Evolutionary conservation across 2,113 vertebrate species (phyloP), one percentile per base, ranked within the genome.

Genomic region (Chloroceryle aenea): DNA sequence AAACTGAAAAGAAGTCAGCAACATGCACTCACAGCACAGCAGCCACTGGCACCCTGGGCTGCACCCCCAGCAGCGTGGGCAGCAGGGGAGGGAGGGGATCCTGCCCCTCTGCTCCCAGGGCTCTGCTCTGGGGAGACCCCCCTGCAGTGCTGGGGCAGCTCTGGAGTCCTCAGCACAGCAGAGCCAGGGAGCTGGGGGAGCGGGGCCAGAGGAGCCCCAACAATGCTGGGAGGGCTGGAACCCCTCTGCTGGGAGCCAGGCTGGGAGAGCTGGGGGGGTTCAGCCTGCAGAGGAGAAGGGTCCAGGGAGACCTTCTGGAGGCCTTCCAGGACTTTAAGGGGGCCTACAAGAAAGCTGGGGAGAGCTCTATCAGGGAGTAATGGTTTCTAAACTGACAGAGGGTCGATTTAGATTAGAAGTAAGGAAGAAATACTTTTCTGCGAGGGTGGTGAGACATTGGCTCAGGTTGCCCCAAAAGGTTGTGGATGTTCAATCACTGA

Each of bases 151-250:
- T n/a, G n/a, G n/a, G n/a, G n/a, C n/a, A n/a, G n/a, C n/a, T n/a
- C n/a, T n/a, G n/a, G n/a, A n/a, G n/a, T n/a, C n/a, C n/a, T n/a
- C n/a, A n/a, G n/a, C n/a, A n/a, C n/a, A n/a, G n/a, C n/a, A n/a
- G n/a, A n/a, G n/a, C 20, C 26, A 26, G 10, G 27, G 62, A 67
- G 14, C 34, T 67, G 5, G 0, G n/a, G 0, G 1, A 52, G 43
- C 0, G 1, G 7, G 10, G 36, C 43, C 72, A 76, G 25, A 42
- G 34, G 20, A 86, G 43, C 15, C 27, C 59, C 59, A 63, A 17
- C 15, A 29, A 26, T 63, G 36, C 26, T 40, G 25, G 17, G 26
- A 40, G 25, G 36, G 25, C 58, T 38, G 36, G 61, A 40, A 40
- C 36, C 47, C 43, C 47, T 48, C 22, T 48, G 47, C 47, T 48